Evolutionary conservation across 2,113 vertebrate genomes (phyloP), one percentile per base, ranked within the genome.

Genomic region (Sisor rabdophorus): DNA sequence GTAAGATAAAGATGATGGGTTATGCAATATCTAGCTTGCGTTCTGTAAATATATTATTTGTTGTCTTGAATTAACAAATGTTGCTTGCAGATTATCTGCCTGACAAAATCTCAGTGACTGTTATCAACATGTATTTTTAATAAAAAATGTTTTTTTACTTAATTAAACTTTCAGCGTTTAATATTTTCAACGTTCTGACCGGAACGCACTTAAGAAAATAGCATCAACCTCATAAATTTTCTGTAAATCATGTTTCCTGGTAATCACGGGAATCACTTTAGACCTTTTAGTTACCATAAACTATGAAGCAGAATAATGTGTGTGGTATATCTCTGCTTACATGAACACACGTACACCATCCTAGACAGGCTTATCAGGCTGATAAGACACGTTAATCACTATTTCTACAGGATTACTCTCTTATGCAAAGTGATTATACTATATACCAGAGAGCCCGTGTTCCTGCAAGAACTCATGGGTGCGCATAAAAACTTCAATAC

Each of bases 371-470:
- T 85, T 79, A 87, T 70, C 52, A 26, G 76, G 80, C 86, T 89
- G 87, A 82, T 90, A 82, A 85, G 85, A 81, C 82, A 84, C 32
- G 53, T 90, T 86, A 86, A 47, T 87, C 75, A 67, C 54, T 87
- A 84, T 90, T 91, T 89, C 88, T 88, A 89, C 75, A 79, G 89
- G 90, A 90, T 90, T 91, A 91, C 56, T 82, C 80, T 76, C 77
- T 86, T 86, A 87, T 83, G 84, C 84, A 85, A 52, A 76, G 82
- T 88, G 86, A 85, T 80, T 82, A 77, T 80, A 79, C 84, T 73
- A 79, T 76, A 81, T 58, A 78, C 68, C 67, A 64, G 68, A 71
- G 4, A 4, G 74, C 24, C 79, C 71, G 82, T 83, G 86, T 87
- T 84, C 76, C 79, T 28, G 19, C 80, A 81, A 80, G 71, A 84